Evolutionary conservation across 2,888 invertebrate genomes (phyloP).

Genomic region (Galerucella nymphaeae): DNA sequence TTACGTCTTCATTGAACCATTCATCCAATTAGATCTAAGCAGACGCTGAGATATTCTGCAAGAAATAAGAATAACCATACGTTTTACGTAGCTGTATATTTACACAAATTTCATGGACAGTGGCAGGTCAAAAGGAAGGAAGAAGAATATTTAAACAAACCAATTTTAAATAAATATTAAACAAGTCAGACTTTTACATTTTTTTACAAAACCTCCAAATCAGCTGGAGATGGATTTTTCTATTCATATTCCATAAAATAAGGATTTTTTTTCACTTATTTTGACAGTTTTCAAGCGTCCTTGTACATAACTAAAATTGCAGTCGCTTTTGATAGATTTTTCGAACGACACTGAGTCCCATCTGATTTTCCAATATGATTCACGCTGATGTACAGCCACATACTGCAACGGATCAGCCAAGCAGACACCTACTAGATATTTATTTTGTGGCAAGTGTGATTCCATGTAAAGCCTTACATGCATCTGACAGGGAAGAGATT

Average conservation of each 20-base stretch:
- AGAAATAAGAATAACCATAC: constrained; percentile 24
- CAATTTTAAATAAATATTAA: too few relatives aligned
- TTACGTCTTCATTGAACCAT: constrained; percentile 30
- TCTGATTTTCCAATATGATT: constrained; percentile 27
- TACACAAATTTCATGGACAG: background rate
- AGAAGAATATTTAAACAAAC: background rate
- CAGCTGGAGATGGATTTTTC: too few relatives aligned
- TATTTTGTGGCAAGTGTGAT: constrained; percentile 51
- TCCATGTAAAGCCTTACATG: constrained; percentile 54
- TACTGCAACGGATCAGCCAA: background rate
- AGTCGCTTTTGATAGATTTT: background rate
- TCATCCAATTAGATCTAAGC: constrained; percentile 31
- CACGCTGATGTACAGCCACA: background rate
- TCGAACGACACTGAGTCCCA: constrained; percentile 12
- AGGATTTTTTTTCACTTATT: too few relatives aligned
- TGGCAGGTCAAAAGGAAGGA: constrained; percentile 6
- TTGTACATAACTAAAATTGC: too few relatives aligned
- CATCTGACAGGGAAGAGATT: constrained; percentile 57
- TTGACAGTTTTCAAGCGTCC: too few relatives aligned
- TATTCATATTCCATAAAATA: too few relatives aligned
- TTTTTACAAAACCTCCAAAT: too few relatives aligned
- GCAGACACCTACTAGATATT: constrained; percentile 32
- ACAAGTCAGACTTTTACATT: too few relatives aligned
- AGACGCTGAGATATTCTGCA: constrained; percentile 30
- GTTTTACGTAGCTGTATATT: background rate